A percentile compares a stretch with the other conserved stretches of the same genome.
Conservation (phyloP, 2,888 invertebrate species). For the Microplitis deprimator region DNA sequence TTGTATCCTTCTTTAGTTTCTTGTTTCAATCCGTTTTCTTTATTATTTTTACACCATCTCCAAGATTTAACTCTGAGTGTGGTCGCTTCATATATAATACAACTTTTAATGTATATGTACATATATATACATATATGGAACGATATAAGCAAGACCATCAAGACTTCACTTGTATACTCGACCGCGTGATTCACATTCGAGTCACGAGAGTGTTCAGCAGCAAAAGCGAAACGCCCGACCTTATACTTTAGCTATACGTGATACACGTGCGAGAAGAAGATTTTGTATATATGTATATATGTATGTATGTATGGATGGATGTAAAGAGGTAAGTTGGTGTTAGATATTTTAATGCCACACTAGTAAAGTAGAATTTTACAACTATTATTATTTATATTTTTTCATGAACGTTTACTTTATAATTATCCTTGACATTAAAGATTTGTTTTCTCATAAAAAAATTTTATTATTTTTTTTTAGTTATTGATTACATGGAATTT, state of each 20-base stretch:
- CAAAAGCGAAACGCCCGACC: constrained; percentile 44
- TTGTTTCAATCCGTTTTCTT: neutral
- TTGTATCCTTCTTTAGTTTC: constrained; percentile 13
- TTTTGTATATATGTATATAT: neutral
- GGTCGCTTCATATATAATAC: constrained; percentile 7
- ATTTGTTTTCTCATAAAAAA: neutral
- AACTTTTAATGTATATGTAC: neutral
- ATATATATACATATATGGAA: neutral
- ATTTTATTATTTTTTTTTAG: too few species aligned
- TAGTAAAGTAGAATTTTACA: neutral
- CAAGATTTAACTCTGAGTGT: neutral
- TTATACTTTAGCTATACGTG: constrained; percentile 29
- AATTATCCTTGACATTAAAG: constrained; percentile 18
- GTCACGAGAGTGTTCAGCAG: constrained; percentile 36
- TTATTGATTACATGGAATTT: neutral
- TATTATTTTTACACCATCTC: constrained; percentile 1
- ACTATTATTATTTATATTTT: neutral
- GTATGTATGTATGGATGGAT: neutral
- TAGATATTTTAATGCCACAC: neutral
- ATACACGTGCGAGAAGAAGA: constrained; percentile 30
- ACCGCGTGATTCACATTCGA: constrained; percentile 44
- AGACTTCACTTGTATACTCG: neutral
- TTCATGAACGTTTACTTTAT: neutral
- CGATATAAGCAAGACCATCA: neutral
- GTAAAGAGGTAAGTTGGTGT: constrained; percentile 5